A percentile compares a stretch with the other conserved stretches of the same genome.
Evolutionary conservation across 37 sponge, comb jelly and placozoan genomes (phyloP).

Genomic region (Aplysina aerophoba): DNA sequence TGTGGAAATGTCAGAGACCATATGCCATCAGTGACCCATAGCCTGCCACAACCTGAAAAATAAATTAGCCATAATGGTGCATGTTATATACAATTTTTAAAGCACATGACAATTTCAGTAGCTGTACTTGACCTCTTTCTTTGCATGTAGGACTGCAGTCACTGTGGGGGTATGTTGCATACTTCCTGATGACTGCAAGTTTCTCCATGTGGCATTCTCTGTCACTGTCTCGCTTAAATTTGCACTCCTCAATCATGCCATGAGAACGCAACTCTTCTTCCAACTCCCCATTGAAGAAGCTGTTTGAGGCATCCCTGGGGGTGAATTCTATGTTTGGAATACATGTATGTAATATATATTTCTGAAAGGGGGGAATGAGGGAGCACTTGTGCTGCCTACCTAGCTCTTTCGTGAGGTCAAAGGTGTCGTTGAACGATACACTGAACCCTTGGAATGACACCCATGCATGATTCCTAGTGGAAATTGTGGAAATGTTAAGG

Average conservation of each 20-base stretch:
- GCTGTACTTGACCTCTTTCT: constrained; percentile 25
- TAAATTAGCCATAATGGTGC: too few species aligned
- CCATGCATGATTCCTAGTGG: constrained; percentile 35
- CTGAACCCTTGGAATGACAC: constrained; percentile 54
- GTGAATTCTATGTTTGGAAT: constrained; percentile 13
- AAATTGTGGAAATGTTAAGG: too few species aligned
- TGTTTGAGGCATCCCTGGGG: constrained; percentile 3
- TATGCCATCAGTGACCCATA: constrained; percentile 68
- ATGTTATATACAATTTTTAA: too few species aligned
- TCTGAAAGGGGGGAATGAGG: too few species aligned
- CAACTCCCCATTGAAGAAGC: constrained; percentile 45
- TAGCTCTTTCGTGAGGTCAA: constrained; percentile 14
- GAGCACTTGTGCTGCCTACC: background rate
- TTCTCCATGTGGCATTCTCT: constrained; percentile 27
- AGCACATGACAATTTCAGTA: too few species aligned
- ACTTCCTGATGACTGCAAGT: constrained; percentile 13
- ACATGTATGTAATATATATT: too few species aligned
- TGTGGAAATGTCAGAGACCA: constrained; percentile 59
- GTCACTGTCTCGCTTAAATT: constrained; percentile 31
- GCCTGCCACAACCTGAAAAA: constrained; percentile 49
- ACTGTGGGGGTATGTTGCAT: constrained; percentile 29
- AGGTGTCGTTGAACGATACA: constrained; percentile 44
- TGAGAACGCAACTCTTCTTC: constrained; percentile 35
- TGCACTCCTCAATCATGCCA: background rate
- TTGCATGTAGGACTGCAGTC: constrained; percentile 37